Conservation (phyloP, 2,797 vertebrate species). For the Prionace glauca region DNA sequence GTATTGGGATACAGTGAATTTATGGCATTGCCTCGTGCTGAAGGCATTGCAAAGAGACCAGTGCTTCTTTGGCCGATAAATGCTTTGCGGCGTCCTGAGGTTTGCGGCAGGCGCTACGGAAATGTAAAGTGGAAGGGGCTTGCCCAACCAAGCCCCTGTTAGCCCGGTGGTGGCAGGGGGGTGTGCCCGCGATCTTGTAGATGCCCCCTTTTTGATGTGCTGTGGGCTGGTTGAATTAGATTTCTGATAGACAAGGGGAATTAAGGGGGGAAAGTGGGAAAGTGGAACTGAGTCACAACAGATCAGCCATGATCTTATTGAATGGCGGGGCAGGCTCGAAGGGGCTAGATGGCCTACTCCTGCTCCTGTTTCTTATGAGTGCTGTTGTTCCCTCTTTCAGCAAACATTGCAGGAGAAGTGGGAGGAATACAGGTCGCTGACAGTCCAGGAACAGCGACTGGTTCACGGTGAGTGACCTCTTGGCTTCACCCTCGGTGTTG, state of each 20-base stretch:
- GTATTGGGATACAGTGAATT: no score
- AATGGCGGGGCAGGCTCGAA: no score
- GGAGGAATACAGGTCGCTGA: conserved; percentile 86
- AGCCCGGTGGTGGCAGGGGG: no score
- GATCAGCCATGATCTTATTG: no score
- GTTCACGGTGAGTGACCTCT: conserved; percentile 69
- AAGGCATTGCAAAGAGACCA: not conserved
- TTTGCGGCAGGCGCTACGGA: not conserved
- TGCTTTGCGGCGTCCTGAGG: not conserved
- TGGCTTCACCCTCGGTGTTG: not conserved
- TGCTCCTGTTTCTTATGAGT: no score
- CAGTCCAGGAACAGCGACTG: conserved; percentile 88
- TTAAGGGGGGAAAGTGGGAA: no score
- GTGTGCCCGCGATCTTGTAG: no score
- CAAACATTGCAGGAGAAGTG: conserved; percentile 95
- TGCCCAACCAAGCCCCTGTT: not conserved
- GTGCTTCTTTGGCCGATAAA: not conserved
- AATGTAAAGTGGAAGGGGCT: not conserved
- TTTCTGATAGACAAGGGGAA: no score
- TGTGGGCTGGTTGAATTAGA: not conserved
- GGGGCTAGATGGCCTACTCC: no score
- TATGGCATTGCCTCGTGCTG: no score
- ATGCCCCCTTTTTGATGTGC: not conserved
- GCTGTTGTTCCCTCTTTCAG: conserved; percentile 55
- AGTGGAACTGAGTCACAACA: no score